Conservation (phyloP, 2,888 invertebrate genomes). For the Gari tellinella region DNA sequence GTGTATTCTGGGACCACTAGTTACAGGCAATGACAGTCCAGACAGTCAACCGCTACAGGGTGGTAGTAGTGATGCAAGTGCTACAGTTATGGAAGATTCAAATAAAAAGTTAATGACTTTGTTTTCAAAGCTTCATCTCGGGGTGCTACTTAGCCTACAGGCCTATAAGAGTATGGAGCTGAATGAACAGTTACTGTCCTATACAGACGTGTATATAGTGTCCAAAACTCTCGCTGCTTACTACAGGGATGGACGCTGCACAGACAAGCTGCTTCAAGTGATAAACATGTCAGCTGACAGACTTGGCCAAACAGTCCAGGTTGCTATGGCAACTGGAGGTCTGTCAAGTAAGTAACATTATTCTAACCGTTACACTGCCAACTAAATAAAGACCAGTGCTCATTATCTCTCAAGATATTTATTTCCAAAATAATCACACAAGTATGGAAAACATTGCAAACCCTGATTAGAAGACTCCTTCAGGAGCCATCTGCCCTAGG, state of each 20-base stretch:
- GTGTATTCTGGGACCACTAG: constrained; percentile 77
- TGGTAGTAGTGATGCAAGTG: background rate
- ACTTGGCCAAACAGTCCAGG: constrained; percentile 93
- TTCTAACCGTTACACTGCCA: too few relatives aligned
- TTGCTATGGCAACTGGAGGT: constrained; percentile 91
- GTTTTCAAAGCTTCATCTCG: constrained; percentile 75
- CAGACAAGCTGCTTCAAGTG: constrained; percentile 85
- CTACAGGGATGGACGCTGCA: constrained; percentile 47
- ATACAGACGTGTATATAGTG: constrained; percentile 65
- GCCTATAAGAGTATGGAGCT: constrained; percentile 69
- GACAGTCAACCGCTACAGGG: constrained; percentile 1
- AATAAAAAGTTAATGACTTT: constrained; percentile 55
- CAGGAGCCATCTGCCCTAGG: background rate
- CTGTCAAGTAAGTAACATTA: constrained; percentile 89
- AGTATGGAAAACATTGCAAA: too few relatives aligned
- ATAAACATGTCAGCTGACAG: constrained; percentile 89
- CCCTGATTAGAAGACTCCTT: too few relatives aligned
- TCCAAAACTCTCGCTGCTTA: constrained; percentile 56
- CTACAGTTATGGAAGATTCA: constrained; percentile 1
- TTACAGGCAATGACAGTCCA: constrained; percentile 25
- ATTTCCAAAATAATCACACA: too few relatives aligned
- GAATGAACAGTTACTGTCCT: constrained; percentile 67
- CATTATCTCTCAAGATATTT: too few relatives aligned
- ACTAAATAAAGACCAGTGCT: too few relatives aligned
- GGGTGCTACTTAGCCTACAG: constrained; percentile 72